Conservation (phyloP, 2,113 vertebrate species). For the Chionodraco myersi region DNA sequence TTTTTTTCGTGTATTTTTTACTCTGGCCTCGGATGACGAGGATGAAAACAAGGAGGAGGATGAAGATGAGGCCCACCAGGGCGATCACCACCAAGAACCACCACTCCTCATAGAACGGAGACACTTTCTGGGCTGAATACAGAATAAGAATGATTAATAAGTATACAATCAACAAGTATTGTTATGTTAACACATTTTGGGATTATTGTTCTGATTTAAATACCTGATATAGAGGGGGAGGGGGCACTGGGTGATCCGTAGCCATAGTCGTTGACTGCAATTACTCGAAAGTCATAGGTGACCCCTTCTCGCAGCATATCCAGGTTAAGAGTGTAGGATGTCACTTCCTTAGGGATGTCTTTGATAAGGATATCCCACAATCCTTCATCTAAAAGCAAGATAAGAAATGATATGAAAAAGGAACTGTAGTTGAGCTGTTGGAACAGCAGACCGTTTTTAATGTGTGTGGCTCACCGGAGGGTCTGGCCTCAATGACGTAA, state of each 20-base stretch:
- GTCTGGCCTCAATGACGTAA: constrained; percentile 96
- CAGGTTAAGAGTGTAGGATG: constrained; percentile 96
- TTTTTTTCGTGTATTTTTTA: constrained; percentile 97
- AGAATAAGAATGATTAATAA: constrained; percentile 4
- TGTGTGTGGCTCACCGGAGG: constrained; percentile 87
- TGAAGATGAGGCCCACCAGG: constrained; percentile 96
- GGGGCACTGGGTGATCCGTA: constrained; percentile 95
- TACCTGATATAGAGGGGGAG: constrained; percentile 95
- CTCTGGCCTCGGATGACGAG: constrained; percentile 97
- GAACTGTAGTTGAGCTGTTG: neutral
- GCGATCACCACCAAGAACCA: constrained; percentile 98
- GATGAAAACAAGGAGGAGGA: constrained; percentile 94
- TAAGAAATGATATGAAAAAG: neutral
- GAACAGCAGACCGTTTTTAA: neutral
- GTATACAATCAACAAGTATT: neutral
- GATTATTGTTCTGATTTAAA: neutral
- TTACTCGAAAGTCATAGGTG: constrained; percentile 97
- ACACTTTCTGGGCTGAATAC: constrained; percentile 91
- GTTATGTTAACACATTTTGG: neutral
- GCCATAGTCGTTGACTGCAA: constrained; percentile 96
- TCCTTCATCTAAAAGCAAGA: constrained; percentile 88
- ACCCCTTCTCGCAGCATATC: constrained; percentile 95
- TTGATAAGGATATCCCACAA: constrained; percentile 99
- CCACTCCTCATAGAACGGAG: constrained; percentile 98
- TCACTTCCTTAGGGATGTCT: constrained; percentile 97